Percentiles rank a stretch among this genome's conserved stretches.
Conservation (phyloP, 1,140 invertebrate genomes). For the Atta cephalotes region DNA sequence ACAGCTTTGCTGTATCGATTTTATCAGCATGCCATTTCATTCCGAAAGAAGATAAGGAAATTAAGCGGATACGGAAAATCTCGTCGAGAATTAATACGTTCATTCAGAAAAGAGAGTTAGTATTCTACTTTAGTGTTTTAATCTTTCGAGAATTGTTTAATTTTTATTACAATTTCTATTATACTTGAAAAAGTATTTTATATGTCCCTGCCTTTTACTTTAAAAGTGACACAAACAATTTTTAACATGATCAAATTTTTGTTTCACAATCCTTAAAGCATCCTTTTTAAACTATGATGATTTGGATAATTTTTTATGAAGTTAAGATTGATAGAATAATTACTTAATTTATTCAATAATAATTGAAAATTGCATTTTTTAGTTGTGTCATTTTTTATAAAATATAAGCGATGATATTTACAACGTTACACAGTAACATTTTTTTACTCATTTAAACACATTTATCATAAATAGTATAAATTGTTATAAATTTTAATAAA, state of each 20-base stretch:
- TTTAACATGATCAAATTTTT: no score
- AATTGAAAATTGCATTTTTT: no score
- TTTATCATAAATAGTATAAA: not conserved
- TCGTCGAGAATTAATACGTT: not conserved
- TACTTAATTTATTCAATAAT: no score
- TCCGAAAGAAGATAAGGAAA: not conserved
- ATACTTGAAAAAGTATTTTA: not conserved
- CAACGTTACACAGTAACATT: not conserved
- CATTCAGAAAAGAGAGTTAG: not conserved
- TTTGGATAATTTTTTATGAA: no score
- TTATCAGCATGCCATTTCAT: constrained; percentile 3
- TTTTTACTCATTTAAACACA: not conserved
- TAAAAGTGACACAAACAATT: no score
- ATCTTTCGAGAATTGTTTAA: not conserved
- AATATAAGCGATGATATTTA: not conserved
- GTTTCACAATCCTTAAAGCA: no score
- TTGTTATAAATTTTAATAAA: not conserved
- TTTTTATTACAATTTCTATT: not conserved
- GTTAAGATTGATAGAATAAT: no score
- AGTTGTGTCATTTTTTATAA: no score
- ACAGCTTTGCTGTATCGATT: not conserved
- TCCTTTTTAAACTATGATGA: no score
- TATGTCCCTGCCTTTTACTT: no score
- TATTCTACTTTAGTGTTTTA: not conserved
- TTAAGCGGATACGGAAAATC: not conserved